Evolutionary conservation across 2,797 vertebrate genomes (phyloP).

Genomic region (Eulemur rubriventer): DNA sequence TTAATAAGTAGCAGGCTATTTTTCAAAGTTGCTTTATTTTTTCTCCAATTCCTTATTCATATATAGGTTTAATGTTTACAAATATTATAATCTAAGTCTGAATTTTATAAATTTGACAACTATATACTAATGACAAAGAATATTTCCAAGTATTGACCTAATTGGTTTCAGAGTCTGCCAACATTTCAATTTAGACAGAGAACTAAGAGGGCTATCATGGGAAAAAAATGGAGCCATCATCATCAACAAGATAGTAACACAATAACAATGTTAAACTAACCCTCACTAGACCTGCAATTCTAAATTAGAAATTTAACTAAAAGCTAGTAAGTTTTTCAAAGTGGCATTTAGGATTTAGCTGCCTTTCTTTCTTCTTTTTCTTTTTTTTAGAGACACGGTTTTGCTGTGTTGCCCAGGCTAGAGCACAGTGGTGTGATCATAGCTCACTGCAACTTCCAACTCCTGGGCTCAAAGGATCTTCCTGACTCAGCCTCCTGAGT

Average conservation of each 20-base stretch:
- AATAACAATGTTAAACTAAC: background rate
- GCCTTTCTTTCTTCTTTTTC: background rate
- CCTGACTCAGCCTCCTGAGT: background rate
- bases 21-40: background rate
- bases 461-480: background rate
- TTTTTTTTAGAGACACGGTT: background rate
- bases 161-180: background rate
- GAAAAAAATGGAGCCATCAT: background rate
- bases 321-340: background rate
- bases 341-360: background rate
- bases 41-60: background rate
- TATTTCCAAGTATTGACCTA: background rate
- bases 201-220: background rate
- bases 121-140: background rate
- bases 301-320: conserved; percentile 29
- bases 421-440: background rate
- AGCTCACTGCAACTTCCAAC: background rate
- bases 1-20: background rate
- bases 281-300: background rate
- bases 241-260: conserved; percentile 22
- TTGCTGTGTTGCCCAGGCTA: background rate
- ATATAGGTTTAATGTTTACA: background rate
- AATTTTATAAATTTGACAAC: conserved; percentile 19
- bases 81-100: background rate
- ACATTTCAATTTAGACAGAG: conserved; percentile 35